Conservation (phyloP, 2,113 vertebrate genomes). For the Rhipidura dahli region DNA sequence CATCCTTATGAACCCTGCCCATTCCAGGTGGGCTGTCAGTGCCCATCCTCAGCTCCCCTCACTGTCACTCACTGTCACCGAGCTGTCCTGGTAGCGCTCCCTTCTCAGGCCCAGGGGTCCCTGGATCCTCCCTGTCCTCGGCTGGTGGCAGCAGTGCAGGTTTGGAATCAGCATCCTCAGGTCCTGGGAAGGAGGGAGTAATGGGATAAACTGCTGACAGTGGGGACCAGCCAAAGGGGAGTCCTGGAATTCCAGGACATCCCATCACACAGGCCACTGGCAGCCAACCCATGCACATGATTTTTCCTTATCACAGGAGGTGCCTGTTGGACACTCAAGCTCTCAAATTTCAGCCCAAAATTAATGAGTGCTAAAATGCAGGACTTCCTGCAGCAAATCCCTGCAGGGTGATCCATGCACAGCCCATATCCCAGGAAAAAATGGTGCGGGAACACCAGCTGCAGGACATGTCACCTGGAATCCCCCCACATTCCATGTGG, state of each 20-base stretch:
- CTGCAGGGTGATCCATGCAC: background rate
- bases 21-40: rapidly evolving
- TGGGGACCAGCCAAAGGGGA: background rate
- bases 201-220: background rate
- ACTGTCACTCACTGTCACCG: background rate
- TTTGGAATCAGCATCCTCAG: background rate
- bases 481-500: rapidly evolving
- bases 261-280: background rate
- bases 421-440: background rate
- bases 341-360: background rate
- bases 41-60: background rate
- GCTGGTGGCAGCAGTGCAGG: background rate
- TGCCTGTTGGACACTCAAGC: rapidly evolving
- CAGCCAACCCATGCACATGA: rapidly evolving
- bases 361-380: background rate
- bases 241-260: background rate
- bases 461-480: background rate
- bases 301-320: background rate
- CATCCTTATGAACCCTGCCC: background rate
- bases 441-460: rapidly evolving
- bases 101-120: background rate
- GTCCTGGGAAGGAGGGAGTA: background rate
- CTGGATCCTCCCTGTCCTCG: background rate
- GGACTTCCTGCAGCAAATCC: background rate
- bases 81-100: background rate